These are phyloP conservation scores for Coregonus suidteri DNA, from an alignment of 2,797 vertebrate species.

Conservation along the genomic window DNA sequence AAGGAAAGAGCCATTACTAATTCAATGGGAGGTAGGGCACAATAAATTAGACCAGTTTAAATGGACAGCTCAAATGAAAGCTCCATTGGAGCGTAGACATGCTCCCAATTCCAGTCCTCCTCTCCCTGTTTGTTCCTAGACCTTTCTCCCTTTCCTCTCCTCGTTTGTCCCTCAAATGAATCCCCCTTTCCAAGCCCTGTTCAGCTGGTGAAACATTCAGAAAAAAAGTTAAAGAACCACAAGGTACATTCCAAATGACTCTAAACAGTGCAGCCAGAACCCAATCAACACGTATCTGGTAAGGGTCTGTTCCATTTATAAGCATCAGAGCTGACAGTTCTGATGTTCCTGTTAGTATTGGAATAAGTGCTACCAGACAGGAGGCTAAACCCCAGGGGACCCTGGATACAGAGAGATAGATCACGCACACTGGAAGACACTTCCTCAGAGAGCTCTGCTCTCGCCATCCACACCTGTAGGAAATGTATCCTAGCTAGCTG, in stretches of 20 bases:
- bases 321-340: not conserved
- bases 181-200: not conserved
- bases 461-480: not conserved
- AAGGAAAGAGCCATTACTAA: not conserved
- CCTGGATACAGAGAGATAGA: not conserved
- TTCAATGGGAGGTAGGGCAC: not conserved
- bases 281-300: not conserved
- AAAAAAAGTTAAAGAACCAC: not conserved
- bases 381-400: not conserved
- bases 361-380: constrained; percentile 9
- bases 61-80: not conserved
- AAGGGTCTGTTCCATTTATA: not conserved
- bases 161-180: not conserved
- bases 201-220: not conserved
- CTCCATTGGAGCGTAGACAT: not conserved
- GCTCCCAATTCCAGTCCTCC: not conserved
- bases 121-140: not conserved
- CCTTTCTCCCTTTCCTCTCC: not conserved
- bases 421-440: not conserved
- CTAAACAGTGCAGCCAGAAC: not conserved
- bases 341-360: constrained; percentile 2
- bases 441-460: not conserved
- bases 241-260: not conserved
- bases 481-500: not conserved
- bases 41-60: not conserved